These are phyloP conservation scores for Margarornis squamiger DNA, from an alignment of 2,797 vertebrate species.

Conservation along the genomic window DNA sequence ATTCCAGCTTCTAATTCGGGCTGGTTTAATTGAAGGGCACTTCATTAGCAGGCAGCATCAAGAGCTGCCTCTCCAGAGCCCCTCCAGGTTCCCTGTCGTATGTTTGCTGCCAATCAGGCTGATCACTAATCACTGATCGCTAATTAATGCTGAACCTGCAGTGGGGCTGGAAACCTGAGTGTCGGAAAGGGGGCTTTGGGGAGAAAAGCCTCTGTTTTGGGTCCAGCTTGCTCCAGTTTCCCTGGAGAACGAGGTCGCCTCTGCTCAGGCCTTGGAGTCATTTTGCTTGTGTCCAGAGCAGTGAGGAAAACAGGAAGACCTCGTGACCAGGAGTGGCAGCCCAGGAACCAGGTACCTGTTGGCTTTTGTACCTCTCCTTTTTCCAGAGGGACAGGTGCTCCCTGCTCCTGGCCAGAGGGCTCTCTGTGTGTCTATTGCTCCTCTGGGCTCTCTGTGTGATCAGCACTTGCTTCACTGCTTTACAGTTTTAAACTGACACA, in stretches of 20 bases:
- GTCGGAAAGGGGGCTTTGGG: accelerated
- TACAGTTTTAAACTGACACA: background rate
- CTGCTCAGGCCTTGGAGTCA: background rate
- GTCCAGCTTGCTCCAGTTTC: accelerated
- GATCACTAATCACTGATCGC: background rate
- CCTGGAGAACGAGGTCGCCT: accelerated
- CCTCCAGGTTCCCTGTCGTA: background rate
- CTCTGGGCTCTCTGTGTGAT: background rate
- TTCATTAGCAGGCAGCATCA: background rate
- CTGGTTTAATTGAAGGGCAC: background rate
- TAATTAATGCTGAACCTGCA: background rate
- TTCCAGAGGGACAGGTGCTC: background rate
- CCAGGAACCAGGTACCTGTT: too few relatives aligned
- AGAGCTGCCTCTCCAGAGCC: slow-evolving; percentile 7
- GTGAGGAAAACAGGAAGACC: background rate
- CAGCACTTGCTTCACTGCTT: background rate
- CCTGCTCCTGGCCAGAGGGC: background rate
- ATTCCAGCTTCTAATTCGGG: background rate
- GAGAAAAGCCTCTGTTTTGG: background rate
- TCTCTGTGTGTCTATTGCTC: accelerated
- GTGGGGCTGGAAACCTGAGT: background rate
- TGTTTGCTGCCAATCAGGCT: background rate
- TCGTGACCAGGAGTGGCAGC: background rate
- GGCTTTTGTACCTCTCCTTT: background rate
- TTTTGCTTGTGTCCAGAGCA: background rate